Conservation (phyloP, 2,888 invertebrate genomes). For the Trissonchulus sp. region DNA sequence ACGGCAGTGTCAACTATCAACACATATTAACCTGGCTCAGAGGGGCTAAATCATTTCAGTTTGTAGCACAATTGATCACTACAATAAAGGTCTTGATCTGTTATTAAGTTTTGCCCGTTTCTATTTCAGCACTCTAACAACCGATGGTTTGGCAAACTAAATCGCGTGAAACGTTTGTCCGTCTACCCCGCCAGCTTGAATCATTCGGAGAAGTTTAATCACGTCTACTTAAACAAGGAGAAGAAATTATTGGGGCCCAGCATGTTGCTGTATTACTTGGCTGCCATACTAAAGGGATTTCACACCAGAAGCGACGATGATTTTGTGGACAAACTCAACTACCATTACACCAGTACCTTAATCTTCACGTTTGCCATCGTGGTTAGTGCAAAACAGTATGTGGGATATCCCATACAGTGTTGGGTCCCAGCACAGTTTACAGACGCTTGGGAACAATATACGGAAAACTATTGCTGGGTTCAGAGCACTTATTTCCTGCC, state of each 20-base stretch:
- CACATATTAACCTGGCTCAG: no score
- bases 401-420: conserved; percentile 40
- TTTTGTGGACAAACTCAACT: conserved; percentile 44
- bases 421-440: conserved; percentile 59
- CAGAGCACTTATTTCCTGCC: conserved; percentile 58
- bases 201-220: conserved; percentile 47
- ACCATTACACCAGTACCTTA: conserved; percentile 50
- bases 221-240: conserved; percentile 50
- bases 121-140: conserved; percentile 49
- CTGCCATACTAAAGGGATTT: conserved; percentile 52
- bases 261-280: conserved; percentile 51
- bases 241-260: conserved; percentile 49
- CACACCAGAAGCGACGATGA: conserved; percentile 52
- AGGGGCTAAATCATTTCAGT: no score
- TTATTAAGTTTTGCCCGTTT: neutral
- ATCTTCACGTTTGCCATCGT: conserved; percentile 53
- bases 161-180: conserved; percentile 49
- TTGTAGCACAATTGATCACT: no score
- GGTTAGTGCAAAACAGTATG: conserved; percentile 53
- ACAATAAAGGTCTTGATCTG: no score
- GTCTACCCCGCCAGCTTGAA: conserved; percentile 47
- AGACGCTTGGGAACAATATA: conserved; percentile 56
- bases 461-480: conserved; percentile 59
- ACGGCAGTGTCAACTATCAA: no score
- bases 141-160: conserved; percentile 51